A percentile compares a stretch with the other conserved stretches of the same genome.
Conservation (phyloP, 2,888 invertebrate genomes). For the Leucoptera coffeella region DNA sequence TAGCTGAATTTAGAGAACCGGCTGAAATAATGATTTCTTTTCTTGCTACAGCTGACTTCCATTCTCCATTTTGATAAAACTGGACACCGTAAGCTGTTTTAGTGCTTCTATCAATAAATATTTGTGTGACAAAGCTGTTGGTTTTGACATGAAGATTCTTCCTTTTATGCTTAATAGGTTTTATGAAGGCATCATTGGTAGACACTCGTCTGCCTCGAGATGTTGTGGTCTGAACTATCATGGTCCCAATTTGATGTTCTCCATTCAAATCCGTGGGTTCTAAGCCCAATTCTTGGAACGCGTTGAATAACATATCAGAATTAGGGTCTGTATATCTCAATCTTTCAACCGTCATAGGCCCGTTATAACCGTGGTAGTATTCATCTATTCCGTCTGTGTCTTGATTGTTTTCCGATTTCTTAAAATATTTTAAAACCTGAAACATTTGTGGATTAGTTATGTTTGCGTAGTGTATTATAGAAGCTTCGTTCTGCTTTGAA, state of each 20-base stretch:
- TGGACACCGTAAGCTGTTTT: conserved; percentile 19
- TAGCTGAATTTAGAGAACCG: conserved; percentile 54
- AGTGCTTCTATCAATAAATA: conserved; percentile 40
- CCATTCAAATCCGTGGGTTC: conserved; percentile 52
- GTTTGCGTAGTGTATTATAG: no score
- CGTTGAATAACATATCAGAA: conserved; percentile 42
- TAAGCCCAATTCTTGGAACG: conserved; percentile 55
- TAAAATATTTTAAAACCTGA: conserved; percentile 63
- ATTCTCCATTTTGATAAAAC: conserved; percentile 15
- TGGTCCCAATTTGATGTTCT: conserved; percentile 52
- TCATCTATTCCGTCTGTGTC: conserved; percentile 36
- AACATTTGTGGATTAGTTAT: no score
- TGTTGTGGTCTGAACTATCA: conserved; percentile 54
- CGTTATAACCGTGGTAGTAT: conserved; percentile 49
- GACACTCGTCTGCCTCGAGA: conserved; percentile 53
- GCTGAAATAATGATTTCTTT: conserved; percentile 58
- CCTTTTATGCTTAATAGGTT: conserved; percentile 48
- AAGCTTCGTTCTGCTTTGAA: no score
- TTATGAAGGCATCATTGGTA: conserved; percentile 57
- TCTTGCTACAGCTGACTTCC: conserved; percentile 17
- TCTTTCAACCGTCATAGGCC: conserved; percentile 56
- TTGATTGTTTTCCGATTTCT: conserved; percentile 56
- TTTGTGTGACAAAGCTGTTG: conserved; percentile 42
- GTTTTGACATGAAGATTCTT: conserved; percentile 41
- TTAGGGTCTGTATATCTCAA: conserved; percentile 55